Evolutionary conservation across 1,140 invertebrate species (phyloP), one percentile per base, ranked within the genome.

Genomic region (Drosophila pectinifera): DNA sequence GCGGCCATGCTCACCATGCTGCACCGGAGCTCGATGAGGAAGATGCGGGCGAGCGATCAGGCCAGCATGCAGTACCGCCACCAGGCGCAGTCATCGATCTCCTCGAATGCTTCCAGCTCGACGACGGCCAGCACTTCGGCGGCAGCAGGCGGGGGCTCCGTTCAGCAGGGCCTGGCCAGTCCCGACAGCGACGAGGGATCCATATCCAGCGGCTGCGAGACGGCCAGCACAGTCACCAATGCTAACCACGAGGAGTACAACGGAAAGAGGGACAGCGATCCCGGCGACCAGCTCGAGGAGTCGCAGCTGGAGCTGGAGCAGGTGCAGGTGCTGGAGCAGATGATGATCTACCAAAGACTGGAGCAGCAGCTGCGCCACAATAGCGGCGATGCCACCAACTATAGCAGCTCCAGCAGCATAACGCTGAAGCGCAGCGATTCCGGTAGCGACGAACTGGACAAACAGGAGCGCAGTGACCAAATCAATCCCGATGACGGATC

Each of bases 161-260:
- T 24, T 0, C 78, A 81, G 16, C 81, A 93, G 58, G 72, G 77
- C 11, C 46, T 90, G 48, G 57, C 72, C n/a, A 92, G 94, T 91
- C 92, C 94, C 92, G 94, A 95, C 68, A 94, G 94, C 86, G 95
- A 96, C 91, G 95, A 96, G 83, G 95, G 95, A 54, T 95, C 94
- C n/a, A 95, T 96, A 82, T 96, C 96, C 53, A 96, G 95, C 65
- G 96, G 95, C 46, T 96, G 95, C 91, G 95, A 96, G 90, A 96
- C 95, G 5, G 95, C 95, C n/a, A 96, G 95, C 88, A 96, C 95
- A 2, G 95, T 94, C 34, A 88, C 84, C 20, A 88, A 88, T 74
- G 84, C 77, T 28, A 88, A 89, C 31, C 84, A 83, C 38, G 83
- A 88, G 61, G 84, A 88, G 48, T 83, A 67, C 64, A 84, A 56